Conservation (phyloP, 1,140 invertebrate genomes). For the Xylocopa sonorina region DNA sequence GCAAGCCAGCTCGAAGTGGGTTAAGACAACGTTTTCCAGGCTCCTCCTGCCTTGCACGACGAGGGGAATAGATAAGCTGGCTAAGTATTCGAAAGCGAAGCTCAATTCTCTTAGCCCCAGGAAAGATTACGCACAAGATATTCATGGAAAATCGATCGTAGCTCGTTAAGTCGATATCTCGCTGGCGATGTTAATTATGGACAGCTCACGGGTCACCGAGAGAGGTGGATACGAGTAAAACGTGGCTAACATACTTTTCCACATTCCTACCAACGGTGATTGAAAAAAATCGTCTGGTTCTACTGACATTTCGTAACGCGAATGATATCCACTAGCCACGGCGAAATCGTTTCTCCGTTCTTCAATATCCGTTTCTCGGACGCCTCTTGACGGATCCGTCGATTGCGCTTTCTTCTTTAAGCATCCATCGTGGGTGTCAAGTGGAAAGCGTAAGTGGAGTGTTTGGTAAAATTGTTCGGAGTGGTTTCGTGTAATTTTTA, state of each 20-base stretch:
- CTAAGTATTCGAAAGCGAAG: slow-evolving; percentile 1
- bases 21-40: slow-evolving; percentile 10
- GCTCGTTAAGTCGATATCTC: neutral
- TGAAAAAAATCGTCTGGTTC: neutral
- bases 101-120: neutral
- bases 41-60: neutral
- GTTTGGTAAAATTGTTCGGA: neutral
- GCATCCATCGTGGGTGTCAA: neutral
- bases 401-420: neutral
- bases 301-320: slow-evolving; percentile 15
- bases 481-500: neutral
- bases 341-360: neutral
- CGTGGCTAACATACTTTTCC: neutral
- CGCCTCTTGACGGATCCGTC: neutral
- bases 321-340: neutral
- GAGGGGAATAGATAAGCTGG: slow-evolving; percentile 3
- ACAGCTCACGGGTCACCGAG: neutral
- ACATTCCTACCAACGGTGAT: slow-evolving; percentile 5
- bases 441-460: neutral
- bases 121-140: neutral
- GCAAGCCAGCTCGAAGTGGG: slow-evolving; percentile 2
- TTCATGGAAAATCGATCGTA: neutral
- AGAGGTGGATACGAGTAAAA: neutral
- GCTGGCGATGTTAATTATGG: neutral
- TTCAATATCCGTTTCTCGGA: neutral